Evolutionary conservation across 2,113 vertebrate species (phyloP).

Genomic region (Ploceus nigricollis): DNA sequence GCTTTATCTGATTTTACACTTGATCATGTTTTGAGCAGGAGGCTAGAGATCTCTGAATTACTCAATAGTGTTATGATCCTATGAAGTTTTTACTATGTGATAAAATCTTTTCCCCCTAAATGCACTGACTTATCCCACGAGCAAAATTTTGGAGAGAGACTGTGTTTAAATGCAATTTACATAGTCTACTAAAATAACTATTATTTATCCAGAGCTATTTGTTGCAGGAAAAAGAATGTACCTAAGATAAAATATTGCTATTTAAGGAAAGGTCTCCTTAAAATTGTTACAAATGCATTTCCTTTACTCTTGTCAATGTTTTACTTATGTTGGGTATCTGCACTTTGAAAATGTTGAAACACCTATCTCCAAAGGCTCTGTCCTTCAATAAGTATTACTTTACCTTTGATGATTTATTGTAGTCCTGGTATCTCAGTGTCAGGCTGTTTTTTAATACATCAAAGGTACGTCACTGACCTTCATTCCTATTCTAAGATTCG

Average conservation of each 20-base stretch:
- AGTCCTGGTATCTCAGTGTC: neutral
- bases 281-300: neutral
- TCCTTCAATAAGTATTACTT: neutral
- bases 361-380: neutral
- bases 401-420: neutral
- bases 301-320: neutral
- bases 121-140: fast-evolving
- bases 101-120: neutral
- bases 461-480: neutral
- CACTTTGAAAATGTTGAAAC: neutral
- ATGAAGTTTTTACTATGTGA: neutral
- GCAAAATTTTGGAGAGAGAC: neutral
- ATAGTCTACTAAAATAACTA: neutral
- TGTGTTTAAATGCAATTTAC: neutral
- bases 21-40: neutral
- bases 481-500: neutral
- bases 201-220: neutral
- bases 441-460: neutral
- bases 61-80: neutral
- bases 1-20: neutral
- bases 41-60: neutral
- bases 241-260: neutral
- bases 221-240: neutral
- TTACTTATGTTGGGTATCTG: neutral
- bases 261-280: neutral